Base-by-base conservation (phyloP, 2,888 invertebrate genomes). In the Ormyrus thymus region DNA sequence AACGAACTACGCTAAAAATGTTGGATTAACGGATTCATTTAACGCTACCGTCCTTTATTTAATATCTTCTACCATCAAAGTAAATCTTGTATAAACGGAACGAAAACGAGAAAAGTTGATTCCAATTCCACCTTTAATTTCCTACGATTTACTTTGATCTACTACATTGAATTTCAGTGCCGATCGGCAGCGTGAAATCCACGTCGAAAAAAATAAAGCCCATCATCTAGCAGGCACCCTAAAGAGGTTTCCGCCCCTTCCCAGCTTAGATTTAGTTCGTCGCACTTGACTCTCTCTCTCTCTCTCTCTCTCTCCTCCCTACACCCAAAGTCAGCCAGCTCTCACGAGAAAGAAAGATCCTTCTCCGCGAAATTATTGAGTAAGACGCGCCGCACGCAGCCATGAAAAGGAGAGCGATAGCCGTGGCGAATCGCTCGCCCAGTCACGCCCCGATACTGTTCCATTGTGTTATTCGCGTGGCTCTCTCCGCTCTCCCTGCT, bases 371-470 rank as follows among this genome's bases (percentile, higher is more conserved):
- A 58, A 75, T 66, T 51, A 61, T 66, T 66, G 75, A 59, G 61
- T 11, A 62, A 61, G 53, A 62, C 61, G 72, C 8, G 50, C 45
- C 53, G 55, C 50, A 50, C 48, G 62, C 55, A 53, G 76, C 64
- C 76, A 46, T 65, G 71, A 71, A 77, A 72, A 87, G 87, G 87
- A 84, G 84, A 82, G 82, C 83, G 84, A 85, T 82, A 77, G 85
- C 85, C 87, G 84, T 87, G 85, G 84, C 87, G 86, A 87, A 88
- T 88, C 85, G 85, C 82, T 81, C 78, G 82, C 79, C 58, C 84
- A 86, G 89, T 89, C 89, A 88, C 89, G 87, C 89, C 85, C 85
- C 83, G 85, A 84, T 85, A 84, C 83, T 83, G 82, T 83, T 66
- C 79, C 59, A 75, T 79, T 75, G 75, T 71, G 74, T 70, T 69